Percentiles rank a stretch among this genome's conserved stretches.
phyloP scores from a whole-genome alignment of 2,888 invertebrate genomes.

The Nudaria mundana region DNA sequence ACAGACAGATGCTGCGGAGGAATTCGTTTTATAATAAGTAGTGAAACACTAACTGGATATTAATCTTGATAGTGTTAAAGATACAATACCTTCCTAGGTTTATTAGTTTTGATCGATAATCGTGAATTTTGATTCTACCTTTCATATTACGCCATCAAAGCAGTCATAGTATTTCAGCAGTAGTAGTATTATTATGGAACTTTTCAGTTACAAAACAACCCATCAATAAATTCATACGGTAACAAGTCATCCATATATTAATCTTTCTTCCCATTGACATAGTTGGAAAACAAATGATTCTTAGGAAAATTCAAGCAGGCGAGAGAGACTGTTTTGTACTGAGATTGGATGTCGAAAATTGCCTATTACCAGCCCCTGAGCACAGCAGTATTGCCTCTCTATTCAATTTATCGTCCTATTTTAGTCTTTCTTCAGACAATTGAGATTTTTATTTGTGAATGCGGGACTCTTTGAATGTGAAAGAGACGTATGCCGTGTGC shows the following conservation, averaged over 20 bases:
- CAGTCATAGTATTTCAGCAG: no score
- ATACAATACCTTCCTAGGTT: no score
- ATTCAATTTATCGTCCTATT: slow-evolving; percentile 73
- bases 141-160: no score
- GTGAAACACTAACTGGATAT: no score
- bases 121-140: no score
- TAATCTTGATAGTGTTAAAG: no score
- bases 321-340: slow-evolving; percentile 51
- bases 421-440: slow-evolving; percentile 57
- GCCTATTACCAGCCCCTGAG: slow-evolving; percentile 70
- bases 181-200: no score
- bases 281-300: slow-evolving; percentile 30
- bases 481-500: slow-evolving; percentile 13
- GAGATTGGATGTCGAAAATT: slow-evolving; percentile 75
- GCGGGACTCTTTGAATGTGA: slow-evolving; percentile 28
- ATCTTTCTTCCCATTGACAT: slow-evolving; percentile 21
- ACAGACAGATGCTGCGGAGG: no score
- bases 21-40: no score
- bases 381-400: slow-evolving; percentile 69
- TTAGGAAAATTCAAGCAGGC: slow-evolving; percentile 66
- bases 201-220: no score
- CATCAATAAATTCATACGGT: neutral
- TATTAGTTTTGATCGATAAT: no score
- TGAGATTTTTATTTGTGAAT: slow-evolving; percentile 44
- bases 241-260: slow-evolving; percentile 16